Evolutionary conservation across 1,140 invertebrate genomes (phyloP), one percentile per base, ranked within the genome.

Genomic region (Drosophila santomea): DNA sequence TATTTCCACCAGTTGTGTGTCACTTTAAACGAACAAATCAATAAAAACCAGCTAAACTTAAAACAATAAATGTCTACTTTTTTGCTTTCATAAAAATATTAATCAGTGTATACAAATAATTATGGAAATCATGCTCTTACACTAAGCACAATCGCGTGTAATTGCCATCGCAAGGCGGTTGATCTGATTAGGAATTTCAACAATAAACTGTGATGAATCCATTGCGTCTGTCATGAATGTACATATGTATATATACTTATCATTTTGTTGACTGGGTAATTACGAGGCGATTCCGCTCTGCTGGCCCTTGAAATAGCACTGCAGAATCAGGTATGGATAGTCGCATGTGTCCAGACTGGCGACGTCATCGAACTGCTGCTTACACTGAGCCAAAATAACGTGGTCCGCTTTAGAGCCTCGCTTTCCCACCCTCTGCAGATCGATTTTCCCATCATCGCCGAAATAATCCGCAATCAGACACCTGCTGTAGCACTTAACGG

Each of bases 321-420:
- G 58, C 0, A 71, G 15, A 10, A 78, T 58, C 20, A 69, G 43
- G 38, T 76, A 78, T 11, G 63, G 54, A 67, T 78, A 78, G 43
- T 71, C 75, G 14, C 75, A 78, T 1, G 47, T 39, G 10, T 12
- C 41, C 32, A 50, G 41, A 12, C 14, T 23, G n/a, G 11, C 55
- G n/a, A 51, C 7, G 15, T 12, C 48, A 56, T 75, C 63, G 12
- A 32, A 45, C 2, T 62, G 12, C 11, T n/a, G n/a, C 20, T 45
- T 47, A 28, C 59, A 52, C 36, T 69, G 20, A 11, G 7, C 10
- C 25, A 43, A 14, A 69, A 47, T 10, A 44, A 1, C 15, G 1
- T 17, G 17, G 1, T 17, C 17, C 17, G 17, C 17, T 17, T 17
- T 17, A 17, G 17, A 17, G 17, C 17, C 17, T 17, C 47, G 25